Evolutionary conservation across 1,140 invertebrate species (phyloP), one percentile per base, ranked within the genome.

Genomic region (Lucilia cuprina): DNA sequence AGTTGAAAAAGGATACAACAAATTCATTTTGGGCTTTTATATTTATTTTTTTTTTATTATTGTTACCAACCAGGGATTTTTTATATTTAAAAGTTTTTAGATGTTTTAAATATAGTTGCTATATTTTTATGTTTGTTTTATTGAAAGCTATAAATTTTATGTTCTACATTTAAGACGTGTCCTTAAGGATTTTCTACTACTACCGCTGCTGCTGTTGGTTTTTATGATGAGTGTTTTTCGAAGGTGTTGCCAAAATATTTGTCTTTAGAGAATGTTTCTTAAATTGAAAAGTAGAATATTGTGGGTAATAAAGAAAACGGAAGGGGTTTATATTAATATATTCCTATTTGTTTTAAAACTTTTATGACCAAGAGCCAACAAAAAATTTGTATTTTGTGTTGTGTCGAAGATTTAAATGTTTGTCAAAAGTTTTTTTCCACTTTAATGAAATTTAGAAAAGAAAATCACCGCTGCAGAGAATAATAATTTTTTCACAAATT

Each of bases 91-190:
- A 70, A 21, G n/a, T 21, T 70, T 21, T 70, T 70, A 14, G 17
- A n/a, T 60, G 17, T 70, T 70, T 70, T 70, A 19, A 70, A 70
- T 21, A 70, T 21, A 70, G 60, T 70, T 70, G 60, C 5, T n/a
- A 70, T 70, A 70, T 70, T 70, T 70, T 70, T 19, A 70, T 70
- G 60, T 70, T 70, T 70, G 17, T 70, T 70, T 70, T 70, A 70
- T 70, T 70, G 60, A 70, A 70, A 70, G n/a, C 60, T 70, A 70
- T 70, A 70, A 70, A 70, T 70, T 65, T 19, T 70, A 70, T 70
- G 60, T 21, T 21, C 5, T 21, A 70, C 17, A 60, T 70, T 19
- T 19, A 70, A 21, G 19, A 70, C 13, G 17, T 60, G 50, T 60
- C 60, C 60, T 21, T 70, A 21, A 70, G 60, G 60, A 19, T 70